phyloP scores from a whole-genome alignment of 2,113 vertebrate genomes.

The Spheniscus mendiculus region DNA sequence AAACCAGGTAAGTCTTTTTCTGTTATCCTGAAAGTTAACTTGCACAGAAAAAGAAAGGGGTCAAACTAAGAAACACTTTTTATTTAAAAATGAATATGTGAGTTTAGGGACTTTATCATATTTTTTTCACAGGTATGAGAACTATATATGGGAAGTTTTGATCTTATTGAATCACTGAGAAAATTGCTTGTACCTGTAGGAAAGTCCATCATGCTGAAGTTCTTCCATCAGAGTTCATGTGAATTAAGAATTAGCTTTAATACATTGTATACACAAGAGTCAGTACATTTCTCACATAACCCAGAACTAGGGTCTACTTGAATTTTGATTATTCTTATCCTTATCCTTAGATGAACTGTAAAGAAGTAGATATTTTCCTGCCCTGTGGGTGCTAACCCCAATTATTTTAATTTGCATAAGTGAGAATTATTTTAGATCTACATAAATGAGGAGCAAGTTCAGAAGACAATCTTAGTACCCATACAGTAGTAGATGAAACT shows the following conservation, averaged over 20 bases:
- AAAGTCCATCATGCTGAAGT: not conserved
- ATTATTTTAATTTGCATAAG: constrained; percentile 10
- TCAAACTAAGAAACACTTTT: not conserved
- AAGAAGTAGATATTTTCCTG: not conserved
- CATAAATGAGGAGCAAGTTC: not conserved
- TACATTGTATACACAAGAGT: not conserved
- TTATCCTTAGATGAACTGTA: not conserved
- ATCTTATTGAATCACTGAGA: not conserved
- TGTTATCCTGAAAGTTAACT: not conserved
- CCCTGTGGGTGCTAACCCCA: not conserved
- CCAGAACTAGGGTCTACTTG: not conserved
- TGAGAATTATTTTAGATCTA: not conserved
- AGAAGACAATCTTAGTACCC: not conserved
- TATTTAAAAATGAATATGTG: not conserved
- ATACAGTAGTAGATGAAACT: not conserved
- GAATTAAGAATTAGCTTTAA: not conserved
- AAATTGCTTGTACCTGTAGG: not conserved
- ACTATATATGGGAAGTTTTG: not conserved
- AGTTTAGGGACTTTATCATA: not conserved
- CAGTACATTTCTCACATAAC: not conserved
- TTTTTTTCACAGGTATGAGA: not conserved
- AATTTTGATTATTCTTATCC: not conserved
- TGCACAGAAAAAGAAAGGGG: not conserved
- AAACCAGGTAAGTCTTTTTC: not conserved
- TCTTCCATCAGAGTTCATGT: not conserved